Percentiles rank a stretch among this genome's conserved stretches.
These are phyloP conservation scores for Panurus biarmicus DNA, from an alignment of 2,113 vertebrate genomes.

Conservation along the genomic window DNA sequence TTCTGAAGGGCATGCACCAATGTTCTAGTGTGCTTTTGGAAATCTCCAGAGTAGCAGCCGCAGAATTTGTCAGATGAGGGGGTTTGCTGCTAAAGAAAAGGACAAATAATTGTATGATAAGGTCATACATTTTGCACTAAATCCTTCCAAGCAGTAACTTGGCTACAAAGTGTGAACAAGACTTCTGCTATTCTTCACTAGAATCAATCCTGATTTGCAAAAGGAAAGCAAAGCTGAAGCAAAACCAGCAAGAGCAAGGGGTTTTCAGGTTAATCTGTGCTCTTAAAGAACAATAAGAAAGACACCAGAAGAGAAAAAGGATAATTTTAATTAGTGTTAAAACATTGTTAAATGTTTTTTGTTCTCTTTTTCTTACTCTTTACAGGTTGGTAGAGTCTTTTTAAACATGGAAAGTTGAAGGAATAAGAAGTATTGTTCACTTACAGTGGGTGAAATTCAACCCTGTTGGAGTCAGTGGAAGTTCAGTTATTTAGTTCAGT, in stretches of 20 bases:
- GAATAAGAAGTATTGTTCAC: not conserved
- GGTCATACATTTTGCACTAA: not conserved
- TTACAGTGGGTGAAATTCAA: not conserved
- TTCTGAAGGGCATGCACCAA: not conserved
- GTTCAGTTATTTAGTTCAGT: not conserved
- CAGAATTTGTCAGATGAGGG: not conserved
- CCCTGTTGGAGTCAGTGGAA: not conserved
- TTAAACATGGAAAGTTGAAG: not conserved
- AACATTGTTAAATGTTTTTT: not conserved
- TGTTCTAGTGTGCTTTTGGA: not conserved
- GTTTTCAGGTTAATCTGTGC: not conserved
- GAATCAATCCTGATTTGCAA: not conserved
- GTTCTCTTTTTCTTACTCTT: not conserved
- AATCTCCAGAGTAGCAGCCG: not conserved
- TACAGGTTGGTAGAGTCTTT: not conserved
- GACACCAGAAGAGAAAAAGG: not conserved
- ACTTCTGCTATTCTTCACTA: not conserved
- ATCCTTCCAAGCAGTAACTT: not conserved
- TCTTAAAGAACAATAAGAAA: not conserved
- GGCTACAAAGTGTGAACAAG: not conserved
- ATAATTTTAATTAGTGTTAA: not conserved
- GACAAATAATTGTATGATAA: not conserved
- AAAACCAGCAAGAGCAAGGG: not conserved
- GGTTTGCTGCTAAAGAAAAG: not conserved
- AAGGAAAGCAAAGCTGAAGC: not conserved